phyloP scores from a whole-genome alignment of 2,797 vertebrate genomes.

The Rhabdomys pumilio region DNA sequence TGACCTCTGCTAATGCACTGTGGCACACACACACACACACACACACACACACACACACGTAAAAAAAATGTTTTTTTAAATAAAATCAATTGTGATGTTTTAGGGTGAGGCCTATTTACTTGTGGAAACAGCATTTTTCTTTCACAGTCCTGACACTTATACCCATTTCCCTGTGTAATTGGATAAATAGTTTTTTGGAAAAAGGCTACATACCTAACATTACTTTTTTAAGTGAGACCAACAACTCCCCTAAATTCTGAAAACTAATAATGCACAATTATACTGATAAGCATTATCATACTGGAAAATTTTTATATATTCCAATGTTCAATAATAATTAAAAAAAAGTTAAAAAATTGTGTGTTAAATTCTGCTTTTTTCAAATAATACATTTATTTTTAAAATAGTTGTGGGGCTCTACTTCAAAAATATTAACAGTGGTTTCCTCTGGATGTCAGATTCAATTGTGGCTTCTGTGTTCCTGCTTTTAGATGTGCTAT shows the following conservation, averaged over 20 bases:
- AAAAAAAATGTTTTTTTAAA: background rate
- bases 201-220: background rate
- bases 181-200: background rate
- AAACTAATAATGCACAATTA: background rate
- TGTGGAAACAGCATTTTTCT: background rate
- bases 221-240: conserved; percentile 36
- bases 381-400: background rate
- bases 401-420: background rate
- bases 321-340: conserved; percentile 1
- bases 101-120: background rate
- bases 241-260: background rate
- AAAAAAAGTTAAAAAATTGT: background rate
- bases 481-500: background rate
- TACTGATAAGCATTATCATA: background rate
- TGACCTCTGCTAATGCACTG: background rate
- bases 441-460: background rate
- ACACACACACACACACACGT: background rate
- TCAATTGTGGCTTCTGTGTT: conserved; percentile 3
- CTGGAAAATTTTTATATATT: background rate
- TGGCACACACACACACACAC: background rate
- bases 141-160: background rate
- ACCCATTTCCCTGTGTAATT: background rate
- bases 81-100: background rate
- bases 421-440: background rate
- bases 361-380: background rate